Conservation (phyloP, 2,113 vertebrate genomes). For the Pelecanus crispus region DNA sequence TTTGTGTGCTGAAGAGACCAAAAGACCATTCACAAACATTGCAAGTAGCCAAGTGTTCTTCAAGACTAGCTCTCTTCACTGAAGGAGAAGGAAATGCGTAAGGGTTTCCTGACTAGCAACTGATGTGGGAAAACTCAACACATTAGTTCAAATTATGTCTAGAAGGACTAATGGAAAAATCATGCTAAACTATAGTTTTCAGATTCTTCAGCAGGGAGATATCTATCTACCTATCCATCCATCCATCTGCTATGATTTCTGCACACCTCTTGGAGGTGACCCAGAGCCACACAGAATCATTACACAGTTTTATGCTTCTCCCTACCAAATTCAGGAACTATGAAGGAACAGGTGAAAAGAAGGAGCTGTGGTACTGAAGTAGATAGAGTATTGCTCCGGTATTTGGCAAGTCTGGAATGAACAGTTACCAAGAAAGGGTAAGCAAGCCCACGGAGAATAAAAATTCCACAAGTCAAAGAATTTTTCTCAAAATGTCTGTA, state of each 20-base stretch:
- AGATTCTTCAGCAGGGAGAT: background rate
- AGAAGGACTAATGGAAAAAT: background rate
- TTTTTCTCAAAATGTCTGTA: background rate
- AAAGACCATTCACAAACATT: background rate
- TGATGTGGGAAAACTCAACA: background rate
- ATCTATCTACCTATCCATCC: background rate
- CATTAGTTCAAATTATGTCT: background rate
- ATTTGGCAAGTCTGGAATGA: background rate
- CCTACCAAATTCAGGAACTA: background rate
- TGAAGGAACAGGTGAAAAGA: background rate
- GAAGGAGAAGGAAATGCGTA: background rate
- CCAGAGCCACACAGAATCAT: background rate
- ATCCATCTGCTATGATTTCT: background rate
- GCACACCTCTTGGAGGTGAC: background rate
- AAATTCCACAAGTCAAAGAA: background rate
- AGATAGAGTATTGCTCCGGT: background rate
- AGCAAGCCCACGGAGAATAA: background rate
- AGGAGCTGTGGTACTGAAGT: background rate
- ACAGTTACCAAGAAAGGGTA: background rate
- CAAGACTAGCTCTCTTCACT: background rate
- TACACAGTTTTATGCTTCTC: background rate
- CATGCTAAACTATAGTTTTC: background rate
- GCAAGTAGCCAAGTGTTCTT: background rate
- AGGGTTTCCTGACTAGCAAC: background rate
- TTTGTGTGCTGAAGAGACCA: background rate